phyloP scores from a whole-genome alignment of 2,888 invertebrate genomes.

The Drosophila colorata region DNA sequence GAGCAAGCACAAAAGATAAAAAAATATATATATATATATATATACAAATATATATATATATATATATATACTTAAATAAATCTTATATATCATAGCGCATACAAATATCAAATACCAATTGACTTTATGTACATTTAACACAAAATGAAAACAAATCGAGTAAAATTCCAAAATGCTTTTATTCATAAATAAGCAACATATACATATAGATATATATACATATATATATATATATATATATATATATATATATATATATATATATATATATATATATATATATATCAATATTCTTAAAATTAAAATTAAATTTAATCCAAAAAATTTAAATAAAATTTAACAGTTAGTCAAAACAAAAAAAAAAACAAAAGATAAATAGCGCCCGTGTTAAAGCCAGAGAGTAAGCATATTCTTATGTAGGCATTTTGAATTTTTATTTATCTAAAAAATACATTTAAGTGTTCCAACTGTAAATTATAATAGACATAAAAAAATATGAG shows the following conservation, averaged over 20 bases:
- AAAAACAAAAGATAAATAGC: slow-evolving; percentile 27
- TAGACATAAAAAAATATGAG: slow-evolving; percentile 30
- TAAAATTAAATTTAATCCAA: slow-evolving; percentile 58
- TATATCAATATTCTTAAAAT: slow-evolving; percentile 47
- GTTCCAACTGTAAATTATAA: slow-evolving; percentile 74
- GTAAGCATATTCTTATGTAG: slow-evolving; percentile 59
- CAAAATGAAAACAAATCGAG: slow-evolving; percentile 23
- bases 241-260: slow-evolving; percentile 24
- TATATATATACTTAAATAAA: slow-evolving; percentile 35
- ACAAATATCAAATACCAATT: slow-evolving; percentile 43
- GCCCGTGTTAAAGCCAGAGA: slow-evolving; percentile 74
- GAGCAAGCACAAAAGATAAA: slow-evolving; percentile 44
- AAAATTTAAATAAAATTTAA: slow-evolving; percentile 67
- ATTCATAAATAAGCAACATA: slow-evolving; percentile 41
- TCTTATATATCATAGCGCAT: slow-evolving; percentile 36
- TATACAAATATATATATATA: slow-evolving; percentile 34
- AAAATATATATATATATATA: slow-evolving; percentile 37
- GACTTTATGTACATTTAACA: slow-evolving; percentile 52
- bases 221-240: slow-evolving; percentile 40
- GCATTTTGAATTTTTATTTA: slow-evolving; percentile 68
- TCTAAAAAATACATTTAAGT: slow-evolving; percentile 59
- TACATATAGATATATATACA: slow-evolving; percentile 23
- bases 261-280: slow-evolving; percentile 21
- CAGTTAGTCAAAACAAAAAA: slow-evolving; percentile 28
- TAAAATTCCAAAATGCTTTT: slow-evolving; percentile 59